phyloP scores from a whole-genome alignment of 2,888 invertebrate species.

The Laspeyria flexula region DNA sequence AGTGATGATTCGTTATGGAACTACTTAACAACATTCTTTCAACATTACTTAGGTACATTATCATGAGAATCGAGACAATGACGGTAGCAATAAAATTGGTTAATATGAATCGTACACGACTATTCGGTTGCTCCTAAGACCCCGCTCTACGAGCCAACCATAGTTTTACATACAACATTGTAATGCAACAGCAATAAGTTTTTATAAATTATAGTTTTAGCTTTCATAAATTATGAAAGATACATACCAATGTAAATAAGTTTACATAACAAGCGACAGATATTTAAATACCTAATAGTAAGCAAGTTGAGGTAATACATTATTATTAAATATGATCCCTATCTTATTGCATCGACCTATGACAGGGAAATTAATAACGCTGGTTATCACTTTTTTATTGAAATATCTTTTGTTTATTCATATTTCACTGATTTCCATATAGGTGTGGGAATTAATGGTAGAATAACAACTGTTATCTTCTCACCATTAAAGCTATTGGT shows the following conservation, averaged over 20 bases:
- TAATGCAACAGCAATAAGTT: constrained; percentile 14
- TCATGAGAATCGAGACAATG: constrained; percentile 16
- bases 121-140: constrained; percentile 16
- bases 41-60: constrained; percentile 17
- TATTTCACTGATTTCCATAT: neutral
- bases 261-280: constrained; percentile 11
- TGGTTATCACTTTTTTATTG: neutral
- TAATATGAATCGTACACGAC: constrained; percentile 19
- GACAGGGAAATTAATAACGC: neutral
- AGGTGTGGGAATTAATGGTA: constrained; percentile 1
- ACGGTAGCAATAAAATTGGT: constrained; percentile 18
- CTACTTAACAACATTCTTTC: neutral
- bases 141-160: constrained; percentile 10
- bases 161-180: constrained; percentile 20
- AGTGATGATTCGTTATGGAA: neutral
- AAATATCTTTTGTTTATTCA: neutral
- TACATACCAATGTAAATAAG: constrained; percentile 15
- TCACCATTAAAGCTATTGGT: neutral
- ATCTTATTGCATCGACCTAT: neutral
- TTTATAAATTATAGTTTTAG: constrained; percentile 16
- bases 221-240: constrained; percentile 24
- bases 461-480: constrained; percentile 1
- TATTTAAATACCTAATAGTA: constrained; percentile 5
- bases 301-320: neutral
- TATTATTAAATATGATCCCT: neutral